A percentile compares a stretch with the other conserved stretches of the same genome.
These are phyloP conservation scores for Erebia palarica DNA, from an alignment of 2,888 invertebrate genomes.

Conservation along the genomic window DNA sequence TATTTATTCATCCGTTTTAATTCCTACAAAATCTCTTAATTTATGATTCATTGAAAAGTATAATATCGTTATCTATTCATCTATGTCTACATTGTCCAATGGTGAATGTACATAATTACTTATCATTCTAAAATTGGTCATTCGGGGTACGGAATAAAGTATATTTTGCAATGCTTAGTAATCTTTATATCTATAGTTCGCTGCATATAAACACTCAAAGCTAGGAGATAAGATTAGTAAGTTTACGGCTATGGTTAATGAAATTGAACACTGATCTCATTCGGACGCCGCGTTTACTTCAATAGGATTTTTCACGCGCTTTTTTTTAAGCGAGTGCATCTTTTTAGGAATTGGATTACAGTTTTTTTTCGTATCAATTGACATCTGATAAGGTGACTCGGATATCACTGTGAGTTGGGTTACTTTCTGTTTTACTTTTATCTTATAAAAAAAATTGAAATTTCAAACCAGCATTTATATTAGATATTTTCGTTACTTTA, in stretches of 20 bases:
- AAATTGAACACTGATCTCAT: constrained; percentile 43
- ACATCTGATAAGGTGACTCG: constrained; percentile 17
- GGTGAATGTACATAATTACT: not conserved
- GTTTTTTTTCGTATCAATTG: constrained; percentile 2
- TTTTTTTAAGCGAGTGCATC: constrained; percentile 1
- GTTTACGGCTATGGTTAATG: constrained; percentile 43
- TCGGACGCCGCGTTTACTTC: constrained; percentile 32
- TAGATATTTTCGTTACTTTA: no score
- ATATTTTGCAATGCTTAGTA: constrained; percentile 11
- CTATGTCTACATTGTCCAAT: constrained; percentile 24
- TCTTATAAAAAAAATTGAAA: no score
- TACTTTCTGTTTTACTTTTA: constrained; percentile 9
- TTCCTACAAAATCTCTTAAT: not conserved
- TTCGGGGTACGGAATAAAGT: constrained; percentile 18
- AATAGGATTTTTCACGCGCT: constrained; percentile 21
- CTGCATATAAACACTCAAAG: constrained; percentile 19
- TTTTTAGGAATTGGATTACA: constrained; percentile 13
- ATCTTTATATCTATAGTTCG: not conserved
- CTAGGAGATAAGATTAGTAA: constrained; percentile 45
- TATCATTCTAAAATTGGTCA: constrained; percentile 19
- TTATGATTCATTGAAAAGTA: constrained; percentile 42
- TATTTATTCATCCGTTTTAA: not conserved
- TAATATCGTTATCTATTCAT: not conserved
- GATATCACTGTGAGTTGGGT: constrained; percentile 25
- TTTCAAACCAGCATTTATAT: no score